Evolutionary conservation across 2,797 vertebrate genomes (phyloP).

Genomic region (Ambastaia sidthimunki): DNA sequence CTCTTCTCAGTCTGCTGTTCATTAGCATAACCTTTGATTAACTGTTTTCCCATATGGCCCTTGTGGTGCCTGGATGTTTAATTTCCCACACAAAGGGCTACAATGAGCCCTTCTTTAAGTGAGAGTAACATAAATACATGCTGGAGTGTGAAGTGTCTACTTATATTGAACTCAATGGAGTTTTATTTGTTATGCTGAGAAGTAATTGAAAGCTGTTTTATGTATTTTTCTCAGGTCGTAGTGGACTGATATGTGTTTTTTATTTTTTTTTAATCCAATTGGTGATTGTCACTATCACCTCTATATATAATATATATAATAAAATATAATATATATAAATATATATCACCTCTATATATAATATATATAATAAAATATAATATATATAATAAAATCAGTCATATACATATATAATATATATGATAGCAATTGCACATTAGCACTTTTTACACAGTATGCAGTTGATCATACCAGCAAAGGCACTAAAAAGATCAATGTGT

Average conservation of each 20-base stretch:
- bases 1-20: slow-evolving; percentile 47
- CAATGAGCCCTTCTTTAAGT: slow-evolving; percentile 31
- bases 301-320: no score
- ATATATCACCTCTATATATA: no score
- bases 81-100: slow-evolving; percentile 32
- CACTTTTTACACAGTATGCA: background rate
- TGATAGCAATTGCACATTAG: background rate
- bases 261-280: no score
- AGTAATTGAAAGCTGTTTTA: background rate
- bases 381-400: no score
- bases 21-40: slow-evolving; percentile 63
- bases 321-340: no score
- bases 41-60: slow-evolving; percentile 52
- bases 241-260: no score
- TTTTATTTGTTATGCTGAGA: background rate
- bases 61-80: slow-evolving; percentile 29
- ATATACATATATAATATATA: no score
- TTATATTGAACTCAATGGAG: background rate
- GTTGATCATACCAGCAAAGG: slow-evolving; percentile 1
- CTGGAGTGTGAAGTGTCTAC: background rate
- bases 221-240: background rate
- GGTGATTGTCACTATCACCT: no score
- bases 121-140: slow-evolving; percentile 6
- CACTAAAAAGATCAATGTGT: slow-evolving; percentile 12
- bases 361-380: no score